Conservation (phyloP, 2,113 vertebrate genomes). For the Sapajus apella region DNA sequence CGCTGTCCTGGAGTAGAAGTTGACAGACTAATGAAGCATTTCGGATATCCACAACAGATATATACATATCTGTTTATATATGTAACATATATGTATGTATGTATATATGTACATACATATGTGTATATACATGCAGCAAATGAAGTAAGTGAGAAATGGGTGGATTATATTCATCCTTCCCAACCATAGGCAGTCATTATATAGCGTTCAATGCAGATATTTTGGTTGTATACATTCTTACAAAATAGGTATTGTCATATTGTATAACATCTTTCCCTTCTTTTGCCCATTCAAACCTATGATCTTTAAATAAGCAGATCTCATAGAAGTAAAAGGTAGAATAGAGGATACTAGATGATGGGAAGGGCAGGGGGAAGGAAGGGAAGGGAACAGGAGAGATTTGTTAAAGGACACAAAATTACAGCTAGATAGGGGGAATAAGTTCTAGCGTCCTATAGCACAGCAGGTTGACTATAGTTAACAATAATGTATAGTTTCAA, state of each 20-base stretch:
- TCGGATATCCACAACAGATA: neutral
- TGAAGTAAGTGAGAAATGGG: neutral
- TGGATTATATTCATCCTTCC: neutral
- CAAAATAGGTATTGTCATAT: neutral
- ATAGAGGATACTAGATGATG: neutral
- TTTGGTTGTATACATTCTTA: neutral
- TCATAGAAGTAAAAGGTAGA: neutral
- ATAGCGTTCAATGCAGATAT: neutral
- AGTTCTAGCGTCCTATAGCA: neutral
- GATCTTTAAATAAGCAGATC: neutral
- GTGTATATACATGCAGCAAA: neutral
- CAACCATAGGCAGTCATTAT: neutral
- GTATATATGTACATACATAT: neutral
- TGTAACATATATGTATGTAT: neutral
- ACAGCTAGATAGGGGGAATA: neutral
- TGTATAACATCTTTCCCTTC: neutral
- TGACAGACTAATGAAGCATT: conserved; percentile 50
- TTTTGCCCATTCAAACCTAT: neutral
- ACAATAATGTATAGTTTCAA: neutral
- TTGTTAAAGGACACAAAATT: neutral
- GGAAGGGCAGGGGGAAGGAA: neutral
- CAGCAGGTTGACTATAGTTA: neutral
- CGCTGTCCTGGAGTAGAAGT: conserved; percentile 35
- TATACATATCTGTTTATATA: neutral
- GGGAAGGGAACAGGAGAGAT: neutral